These are phyloP conservation scores for Bujurquina vittata DNA, from an alignment of 2,113 vertebrate species.

Conservation along the genomic window DNA sequence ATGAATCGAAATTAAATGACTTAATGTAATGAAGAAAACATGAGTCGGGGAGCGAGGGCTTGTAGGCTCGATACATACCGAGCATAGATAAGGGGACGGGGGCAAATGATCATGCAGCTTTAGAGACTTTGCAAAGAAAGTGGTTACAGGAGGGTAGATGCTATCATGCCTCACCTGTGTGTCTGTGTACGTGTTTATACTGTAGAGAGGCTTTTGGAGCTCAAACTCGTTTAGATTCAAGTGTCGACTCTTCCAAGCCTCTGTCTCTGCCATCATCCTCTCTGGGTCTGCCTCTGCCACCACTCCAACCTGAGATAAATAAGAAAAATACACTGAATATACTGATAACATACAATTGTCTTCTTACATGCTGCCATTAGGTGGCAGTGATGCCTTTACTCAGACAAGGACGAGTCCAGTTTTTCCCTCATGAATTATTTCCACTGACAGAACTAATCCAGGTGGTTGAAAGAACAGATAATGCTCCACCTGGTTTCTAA, in stretches of 20 bases:
- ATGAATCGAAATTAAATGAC: constrained; percentile 28
- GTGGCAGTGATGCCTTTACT: constrained; percentile 65
- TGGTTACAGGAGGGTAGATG: constrained; percentile 4
- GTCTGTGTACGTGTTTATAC: constrained; percentile 88
- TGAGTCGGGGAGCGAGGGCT: neutral
- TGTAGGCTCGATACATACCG: neutral
- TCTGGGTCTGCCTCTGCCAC: constrained; percentile 84
- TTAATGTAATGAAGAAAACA: neutral
- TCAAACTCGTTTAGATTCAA: constrained; percentile 77
- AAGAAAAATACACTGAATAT: neutral
- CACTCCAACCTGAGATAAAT: constrained; percentile 82
- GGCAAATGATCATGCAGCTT: neutral
- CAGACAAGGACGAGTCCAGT: neutral
- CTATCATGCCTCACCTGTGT: constrained; percentile 83
- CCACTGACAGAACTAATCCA: constrained; percentile 30
- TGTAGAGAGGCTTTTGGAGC: constrained; percentile 89
- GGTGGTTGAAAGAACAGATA: constrained; percentile 30
- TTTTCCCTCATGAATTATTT: constrained; percentile 11
- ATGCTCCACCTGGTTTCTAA: constrained; percentile 86
- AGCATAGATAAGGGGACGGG: constrained; percentile 1
- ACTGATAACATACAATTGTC: neutral
- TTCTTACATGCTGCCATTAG: constrained; percentile 51
- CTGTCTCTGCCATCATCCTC: constrained; percentile 88
- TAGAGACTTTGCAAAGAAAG: constrained; percentile 11
- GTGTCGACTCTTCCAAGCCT: constrained; percentile 83